Base-by-base conservation (phyloP, 1,140 invertebrate genomes). In the Dendroctonus ponderosae region DNA sequence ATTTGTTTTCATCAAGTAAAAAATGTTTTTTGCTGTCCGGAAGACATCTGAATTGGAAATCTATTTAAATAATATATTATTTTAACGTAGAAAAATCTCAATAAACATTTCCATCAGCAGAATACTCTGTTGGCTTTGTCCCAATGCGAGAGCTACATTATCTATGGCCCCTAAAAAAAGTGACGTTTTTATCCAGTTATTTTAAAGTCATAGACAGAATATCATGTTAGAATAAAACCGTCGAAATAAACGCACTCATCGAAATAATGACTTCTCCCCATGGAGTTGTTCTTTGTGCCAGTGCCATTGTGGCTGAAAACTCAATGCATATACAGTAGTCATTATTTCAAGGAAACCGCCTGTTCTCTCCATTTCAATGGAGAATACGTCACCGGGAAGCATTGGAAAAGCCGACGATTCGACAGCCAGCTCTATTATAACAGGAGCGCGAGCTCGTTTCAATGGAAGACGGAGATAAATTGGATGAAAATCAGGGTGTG, bases 241-340 rank as follows among this genome's bases (percentile, higher is more conserved):
- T 11, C 53, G 53, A 15, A 11, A 14, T 39, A 56, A 56, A 56
- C 53, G 6, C 39, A 56, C 6, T 38, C 53, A 56, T 39, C 0
- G 8, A 26, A 56, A 56, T 56, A 56, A 57, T 14, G 41, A 57
- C 39, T 7, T 57, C 39, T 44, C 54, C 54, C 54, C 54, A 14
- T n/a, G 26, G 54, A 57, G 54, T 12, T 38, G 14, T 48, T 39
- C 8, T 59, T 48, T 59, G n/a, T 59, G 43, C 39, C n/a, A 59
- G 42, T 48, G 26, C 14, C 39, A 38, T 12, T n/a, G 37, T 12
- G 38, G 38, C 37, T 48, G 57, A 59, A 59, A 59, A 59, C 57
- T 59, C 57, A 59, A 59, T 59, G 57, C 57, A 59, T 59, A 59
- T 59, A 59, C 57, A 59, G 42, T 59, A 59, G 57, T 59, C 57